Conservation (phyloP, 1,140 invertebrate genomes). For the Propsilocerus akamusi region DNA sequence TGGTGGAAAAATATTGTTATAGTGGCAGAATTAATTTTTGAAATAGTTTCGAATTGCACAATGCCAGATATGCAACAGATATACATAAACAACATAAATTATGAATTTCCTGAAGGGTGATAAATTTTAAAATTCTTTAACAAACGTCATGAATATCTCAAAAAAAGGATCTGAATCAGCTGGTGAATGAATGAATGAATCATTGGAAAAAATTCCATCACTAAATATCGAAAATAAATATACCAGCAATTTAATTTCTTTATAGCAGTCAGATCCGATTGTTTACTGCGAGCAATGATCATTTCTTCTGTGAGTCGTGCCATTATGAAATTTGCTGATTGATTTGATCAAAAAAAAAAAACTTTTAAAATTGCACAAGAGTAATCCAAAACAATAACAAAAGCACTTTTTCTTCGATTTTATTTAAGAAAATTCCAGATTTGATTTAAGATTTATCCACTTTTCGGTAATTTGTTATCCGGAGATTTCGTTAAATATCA, state of each 20-base stretch:
- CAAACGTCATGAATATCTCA: neutral
- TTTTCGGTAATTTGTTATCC: no score
- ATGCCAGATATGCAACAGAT: neutral
- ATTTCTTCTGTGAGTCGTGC: slow-evolving; percentile 66
- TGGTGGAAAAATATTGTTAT: no score
- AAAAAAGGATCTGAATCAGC: neutral
- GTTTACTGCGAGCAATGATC: slow-evolving; percentile 61
- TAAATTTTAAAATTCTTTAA: neutral
- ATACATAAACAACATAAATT: neutral
- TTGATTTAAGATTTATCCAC: no score
- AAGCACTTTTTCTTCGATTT: no score
- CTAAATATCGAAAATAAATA: neutral
- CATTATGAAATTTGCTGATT: no score
- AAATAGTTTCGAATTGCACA: no score
- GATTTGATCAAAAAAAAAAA: no score
- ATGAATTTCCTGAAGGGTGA: neutral
- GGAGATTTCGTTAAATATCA: no score
- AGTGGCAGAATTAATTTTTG: no score
- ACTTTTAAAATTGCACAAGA: no score
- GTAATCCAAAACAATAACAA: no score
- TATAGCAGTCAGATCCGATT: slow-evolving; percentile 54
- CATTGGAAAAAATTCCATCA: neutral
- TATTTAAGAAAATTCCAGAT: no score
- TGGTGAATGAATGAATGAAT: neutral
- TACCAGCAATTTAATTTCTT: slow-evolving; percentile 75